Evolutionary conservation across 2,888 invertebrate species (phyloP).

Genomic region (Heterodera filipjevi): DNA sequence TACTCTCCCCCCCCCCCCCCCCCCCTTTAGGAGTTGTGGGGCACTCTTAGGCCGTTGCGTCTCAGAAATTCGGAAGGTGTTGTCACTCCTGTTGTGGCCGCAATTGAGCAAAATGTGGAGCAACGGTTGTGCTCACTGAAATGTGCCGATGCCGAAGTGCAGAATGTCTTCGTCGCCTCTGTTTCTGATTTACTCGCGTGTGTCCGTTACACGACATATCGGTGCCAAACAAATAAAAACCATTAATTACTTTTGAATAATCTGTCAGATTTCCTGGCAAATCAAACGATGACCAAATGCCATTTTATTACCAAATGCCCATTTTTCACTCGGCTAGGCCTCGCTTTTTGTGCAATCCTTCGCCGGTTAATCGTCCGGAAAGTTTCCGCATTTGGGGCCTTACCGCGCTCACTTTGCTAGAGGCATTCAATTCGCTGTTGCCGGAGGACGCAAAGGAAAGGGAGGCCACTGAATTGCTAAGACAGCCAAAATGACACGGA

Average conservation of each 20-base stretch:
- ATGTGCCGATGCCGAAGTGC: conserved; percentile 17
- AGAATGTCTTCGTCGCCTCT: conserved; percentile 15
- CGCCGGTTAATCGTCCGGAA: background rate
- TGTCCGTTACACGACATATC: conserved; percentile 13
- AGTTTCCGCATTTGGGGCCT: conserved; percentile 21
- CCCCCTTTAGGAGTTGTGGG: conserved; percentile 22
- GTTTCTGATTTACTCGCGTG: conserved; percentile 7
- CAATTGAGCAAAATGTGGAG: background rate
- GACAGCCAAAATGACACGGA: background rate
- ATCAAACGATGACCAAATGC: background rate
- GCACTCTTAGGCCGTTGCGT: background rate
- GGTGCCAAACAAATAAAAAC: background rate
- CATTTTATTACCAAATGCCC: conserved; percentile 19
- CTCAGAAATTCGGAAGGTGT: background rate
- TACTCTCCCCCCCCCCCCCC: too few species aligned
- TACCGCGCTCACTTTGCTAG: conserved; percentile 18
- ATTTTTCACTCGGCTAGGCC: conserved; percentile 6
- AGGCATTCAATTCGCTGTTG: conserved; percentile 8
- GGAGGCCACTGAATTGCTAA: background rate
- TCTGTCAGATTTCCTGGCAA: conserved; percentile 3
- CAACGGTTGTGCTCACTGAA: background rate
- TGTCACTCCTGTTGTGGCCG: conserved; percentile 19
- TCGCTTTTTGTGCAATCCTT: background rate
- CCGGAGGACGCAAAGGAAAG: conserved; percentile 12
- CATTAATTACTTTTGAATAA: background rate